Evolutionary conservation across 2,113 vertebrate genomes (phyloP).

Genomic region (Argyrosomus japonicus): DNA sequence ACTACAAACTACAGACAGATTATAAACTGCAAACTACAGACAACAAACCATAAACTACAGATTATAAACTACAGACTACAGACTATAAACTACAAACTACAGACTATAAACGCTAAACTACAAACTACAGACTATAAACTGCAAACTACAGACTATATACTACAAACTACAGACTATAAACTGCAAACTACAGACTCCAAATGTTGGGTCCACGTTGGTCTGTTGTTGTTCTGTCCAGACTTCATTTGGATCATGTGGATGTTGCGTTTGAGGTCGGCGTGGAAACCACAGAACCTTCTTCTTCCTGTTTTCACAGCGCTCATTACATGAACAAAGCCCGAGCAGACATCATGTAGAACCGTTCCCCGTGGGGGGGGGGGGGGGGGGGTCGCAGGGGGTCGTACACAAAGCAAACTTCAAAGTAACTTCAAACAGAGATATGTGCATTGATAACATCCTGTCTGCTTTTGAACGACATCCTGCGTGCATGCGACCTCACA

Average conservation of each 20-base stretch:
- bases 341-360: conserved; percentile 4
- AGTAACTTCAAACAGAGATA: conserved; percentile 51
- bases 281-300: background rate
- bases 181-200: no score
- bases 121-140: no score
- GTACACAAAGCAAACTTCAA: conserved; percentile 48
- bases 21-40: no score
- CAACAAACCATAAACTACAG: no score
- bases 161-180: no score
- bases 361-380: background rate
- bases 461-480: conserved; percentile 46
- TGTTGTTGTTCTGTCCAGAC: no score
- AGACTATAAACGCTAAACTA: no score
- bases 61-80: no score
- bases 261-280: background rate
- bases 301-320: conserved; percentile 16
- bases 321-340: background rate
- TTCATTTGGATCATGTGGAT: background rate
- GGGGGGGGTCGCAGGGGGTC: background rate
- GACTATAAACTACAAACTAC: no score
- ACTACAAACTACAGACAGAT: no score
- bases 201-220: no score
- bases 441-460: conserved; percentile 54
- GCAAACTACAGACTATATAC: no score
- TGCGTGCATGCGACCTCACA: conserved; percentile 31